A percentile compares a stretch with the other conserved stretches of the same genome.
Conservation (phyloP, 1,140 invertebrate genomes). For the Daktulosphaira vitifoliae region DNA sequence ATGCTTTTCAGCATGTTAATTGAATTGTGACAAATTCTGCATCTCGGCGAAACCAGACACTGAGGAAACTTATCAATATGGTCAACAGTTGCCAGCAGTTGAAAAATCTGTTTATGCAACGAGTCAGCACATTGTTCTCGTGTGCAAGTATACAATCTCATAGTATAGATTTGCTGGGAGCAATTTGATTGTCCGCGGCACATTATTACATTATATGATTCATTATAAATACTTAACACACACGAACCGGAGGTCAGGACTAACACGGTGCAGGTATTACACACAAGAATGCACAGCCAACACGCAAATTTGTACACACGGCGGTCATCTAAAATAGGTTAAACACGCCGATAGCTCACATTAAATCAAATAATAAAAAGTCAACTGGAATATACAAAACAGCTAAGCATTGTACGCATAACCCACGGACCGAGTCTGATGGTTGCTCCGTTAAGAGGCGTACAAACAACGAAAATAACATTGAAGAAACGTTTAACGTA, state of each 20-base stretch:
- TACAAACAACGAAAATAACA: too few relatives aligned
- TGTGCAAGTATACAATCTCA: too few relatives aligned
- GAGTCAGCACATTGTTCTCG: too few relatives aligned
- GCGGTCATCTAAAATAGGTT: constrained; percentile 10
- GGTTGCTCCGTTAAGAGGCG: not conserved
- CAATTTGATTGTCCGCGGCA: constrained; percentile 16
- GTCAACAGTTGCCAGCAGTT: too few relatives aligned
- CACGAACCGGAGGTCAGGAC: constrained; percentile 1
- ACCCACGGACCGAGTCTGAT: not conserved
- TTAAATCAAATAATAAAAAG: not conserved
- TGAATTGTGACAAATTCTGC: too few relatives aligned
- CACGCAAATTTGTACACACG: not conserved
- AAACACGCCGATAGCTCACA: not conserved
- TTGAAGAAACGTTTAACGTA: too few relatives aligned
- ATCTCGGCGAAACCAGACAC: too few relatives aligned
- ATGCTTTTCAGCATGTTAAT: too few relatives aligned
- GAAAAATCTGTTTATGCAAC: too few relatives aligned
- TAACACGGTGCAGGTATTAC: constrained; percentile 21
- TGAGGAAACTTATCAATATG: too few relatives aligned
- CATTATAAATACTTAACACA: not conserved
- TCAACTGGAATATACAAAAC: not conserved
- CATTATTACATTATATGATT: constrained; percentile 16
- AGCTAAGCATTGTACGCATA: not conserved
- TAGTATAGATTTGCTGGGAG: constrained; percentile 5
- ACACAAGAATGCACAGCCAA: too few relatives aligned